A percentile compares a stretch with the other conserved stretches of the same genome.
These are phyloP conservation scores for Plotosus lineatus DNA, from an alignment of 2,113 vertebrate species.

Conservation along the genomic window DNA sequence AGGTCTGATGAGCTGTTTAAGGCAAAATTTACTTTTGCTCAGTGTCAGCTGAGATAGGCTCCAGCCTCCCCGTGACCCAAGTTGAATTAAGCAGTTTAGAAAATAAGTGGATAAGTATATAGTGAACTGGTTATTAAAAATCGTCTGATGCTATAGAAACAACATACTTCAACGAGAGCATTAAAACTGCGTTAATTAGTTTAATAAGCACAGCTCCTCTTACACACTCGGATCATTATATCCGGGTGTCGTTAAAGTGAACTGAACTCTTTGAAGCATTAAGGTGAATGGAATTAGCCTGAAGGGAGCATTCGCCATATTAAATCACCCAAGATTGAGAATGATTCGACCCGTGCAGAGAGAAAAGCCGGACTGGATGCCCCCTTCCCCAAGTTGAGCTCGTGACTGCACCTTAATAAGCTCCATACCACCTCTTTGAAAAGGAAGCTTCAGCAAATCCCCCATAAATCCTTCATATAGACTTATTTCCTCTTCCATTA, in stretches of 20 bases:
- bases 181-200: background rate
- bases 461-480: slow-evolving; percentile 39
- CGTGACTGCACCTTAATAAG: slow-evolving; percentile 61
- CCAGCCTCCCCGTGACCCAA: too few species aligned
- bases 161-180: too few species aligned
- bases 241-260: slow-evolving; percentile 21
- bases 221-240: background rate
- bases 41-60: too few species aligned
- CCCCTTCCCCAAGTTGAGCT: slow-evolving; percentile 8
- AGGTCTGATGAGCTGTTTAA: too few species aligned
- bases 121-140: too few species aligned
- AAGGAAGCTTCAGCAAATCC: slow-evolving; percentile 45
- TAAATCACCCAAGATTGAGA: slow-evolving; percentile 63
- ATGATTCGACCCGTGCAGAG: slow-evolving; percentile 43
- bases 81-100: too few species aligned
- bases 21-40: too few species aligned
- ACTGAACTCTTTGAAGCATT: slow-evolving; percentile 50
- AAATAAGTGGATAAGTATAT: too few species aligned
- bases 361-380: background rate
- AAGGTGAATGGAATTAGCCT: slow-evolving; percentile 58
- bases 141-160: background rate
- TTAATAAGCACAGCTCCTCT: background rate
- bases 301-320: slow-evolving; percentile 57
- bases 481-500: slow-evolving; percentile 32
- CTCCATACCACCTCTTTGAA: slow-evolving; percentile 60